Percentiles rank a stretch among this genome's conserved stretches.
Evolutionary conservation across 2,113 vertebrate species (phyloP).

Genomic region (Psilopsiagon aymara): DNA sequence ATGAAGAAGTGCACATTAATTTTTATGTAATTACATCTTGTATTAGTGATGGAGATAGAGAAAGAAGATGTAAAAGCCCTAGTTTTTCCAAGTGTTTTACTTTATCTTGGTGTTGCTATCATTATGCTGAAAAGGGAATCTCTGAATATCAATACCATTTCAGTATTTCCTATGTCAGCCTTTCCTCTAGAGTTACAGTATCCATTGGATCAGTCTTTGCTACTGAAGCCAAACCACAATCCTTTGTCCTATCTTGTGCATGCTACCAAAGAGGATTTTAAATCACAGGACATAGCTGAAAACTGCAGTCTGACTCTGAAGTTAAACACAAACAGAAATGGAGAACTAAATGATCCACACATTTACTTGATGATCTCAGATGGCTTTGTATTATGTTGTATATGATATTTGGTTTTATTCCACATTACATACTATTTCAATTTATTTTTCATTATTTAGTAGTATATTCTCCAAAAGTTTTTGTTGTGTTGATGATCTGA

Average conservation of each 20-base stretch:
- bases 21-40: background rate
- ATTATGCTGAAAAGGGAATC: background rate
- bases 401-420: slow-evolving; percentile 37
- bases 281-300: slow-evolving; percentile 53
- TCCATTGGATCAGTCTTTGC: slow-evolving; percentile 15
- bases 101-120: background rate
- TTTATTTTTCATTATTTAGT: slow-evolving; percentile 70
- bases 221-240: slow-evolving; percentile 28
- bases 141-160: background rate
- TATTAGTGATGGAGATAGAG: background rate
- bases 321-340: slow-evolving; percentile 64
- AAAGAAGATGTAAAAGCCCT: background rate
- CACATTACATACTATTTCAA: slow-evolving; percentile 50
- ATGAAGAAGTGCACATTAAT: background rate
- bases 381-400: background rate
- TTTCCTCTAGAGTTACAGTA: background rate
- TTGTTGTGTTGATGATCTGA: slow-evolving; percentile 37
- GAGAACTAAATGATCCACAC: slow-evolving; percentile 39
- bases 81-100: background rate
- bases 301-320: slow-evolving; percentile 44
- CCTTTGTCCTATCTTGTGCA: slow-evolving; percentile 42
- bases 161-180: background rate
- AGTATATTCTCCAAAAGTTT: slow-evolving; percentile 45
- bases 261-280: slow-evolving; percentile 38
- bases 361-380: slow-evolving; percentile 41